Evolutionary conservation across 2,888 invertebrate species (phyloP), one percentile per base, ranked within the genome.

Genomic region (Pyrgus malvae): DNA sequence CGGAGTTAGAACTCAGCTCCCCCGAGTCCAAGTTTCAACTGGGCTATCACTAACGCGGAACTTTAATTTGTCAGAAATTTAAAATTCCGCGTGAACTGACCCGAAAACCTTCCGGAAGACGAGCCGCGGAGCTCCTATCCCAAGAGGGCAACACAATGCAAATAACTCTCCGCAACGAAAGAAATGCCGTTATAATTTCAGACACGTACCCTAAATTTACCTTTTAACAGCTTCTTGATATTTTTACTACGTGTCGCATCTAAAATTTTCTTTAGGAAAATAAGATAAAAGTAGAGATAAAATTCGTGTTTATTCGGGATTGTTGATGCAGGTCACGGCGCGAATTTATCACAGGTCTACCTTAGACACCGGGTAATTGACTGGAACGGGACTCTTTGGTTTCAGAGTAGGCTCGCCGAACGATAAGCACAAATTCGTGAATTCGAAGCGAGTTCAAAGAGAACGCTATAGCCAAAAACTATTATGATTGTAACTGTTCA

Each of bases 151-250:
- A 7, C 37, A 42, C 25, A 48, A 49, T 55, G 44, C 55, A 50
- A 56, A 65, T 65, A 67, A 66, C 65, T 61, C 27, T 35, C 35
- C 37, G 19, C 25, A 51, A 42, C 33, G 35, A 70, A 72, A 74
- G 70, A 74, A 78, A 72, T 56, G 60, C 62, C 67, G 67, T 81
- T 80, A 74, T 79, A 77, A 84, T 83, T 83, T 82, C 64, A 70
- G 72, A 77, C 84, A 83, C 83, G 83, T 82, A 75, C 70, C 78
- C 75, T 73, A 83, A 84, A 83, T 85, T 83, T 78, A 79, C 79
- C 79, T 83, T 77, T 78, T 80, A 84, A 83, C 80, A 74, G 75
- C 75, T 76, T 74, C 79, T 74, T 79, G 78, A 84, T 83, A 83
- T 83, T 84, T 83, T 80, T 78, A 78, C 75, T 79, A 80, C 80